Base-by-base conservation (phyloP, 1,140 invertebrate species). In the Trachymyrmex cornetzi region DNA sequence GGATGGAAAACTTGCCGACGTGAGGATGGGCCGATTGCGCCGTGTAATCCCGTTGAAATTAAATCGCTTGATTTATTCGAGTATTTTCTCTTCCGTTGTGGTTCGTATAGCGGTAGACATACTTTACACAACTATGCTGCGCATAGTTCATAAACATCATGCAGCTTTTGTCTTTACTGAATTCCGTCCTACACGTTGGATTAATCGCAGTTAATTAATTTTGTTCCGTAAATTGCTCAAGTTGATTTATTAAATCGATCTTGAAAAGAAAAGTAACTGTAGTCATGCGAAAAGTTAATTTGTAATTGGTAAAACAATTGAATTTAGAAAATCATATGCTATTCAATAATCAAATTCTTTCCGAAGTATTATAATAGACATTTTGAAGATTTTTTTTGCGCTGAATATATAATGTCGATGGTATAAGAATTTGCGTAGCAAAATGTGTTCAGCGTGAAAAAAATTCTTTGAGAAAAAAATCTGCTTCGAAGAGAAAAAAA, bases 31-130 rank as follows among this genome's bases (percentile, higher is more conserved):
- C 55, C 16, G 5, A 27, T 53, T 44, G 38, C 14, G 34, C 50
- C n/a, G 72, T 77, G 81, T 77, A 67, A 77, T 87, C 59, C 27
- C 38, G 5, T n/a, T 14, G 57, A 16, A 69, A 19, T 63, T 86
- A 87, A 77, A 90, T 91, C 85, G 61, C 55, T 85, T 85, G 86
- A 92, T 91, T 90, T 86, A 87, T 90, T 88, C 81, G 55, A 27
- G 30, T 44, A 80, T 61, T 80, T 69, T 72, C 57, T 64, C 77
- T 30, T 67, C 77, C 81, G 75, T 63, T 72, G 57, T 75, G 63
- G 34, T 11, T 74, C 34, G 44, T 59, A 48, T 74, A 84, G 19
- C 69, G 59, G 19, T 19, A 19, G 22, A 57, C 89, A 90, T 90
- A 90, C 89, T 90, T 69, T 91, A 87, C 77, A 61, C 30, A 90